Conservation (phyloP, 2,797 vertebrate species). For the Loriculus beryllinus region DNA sequence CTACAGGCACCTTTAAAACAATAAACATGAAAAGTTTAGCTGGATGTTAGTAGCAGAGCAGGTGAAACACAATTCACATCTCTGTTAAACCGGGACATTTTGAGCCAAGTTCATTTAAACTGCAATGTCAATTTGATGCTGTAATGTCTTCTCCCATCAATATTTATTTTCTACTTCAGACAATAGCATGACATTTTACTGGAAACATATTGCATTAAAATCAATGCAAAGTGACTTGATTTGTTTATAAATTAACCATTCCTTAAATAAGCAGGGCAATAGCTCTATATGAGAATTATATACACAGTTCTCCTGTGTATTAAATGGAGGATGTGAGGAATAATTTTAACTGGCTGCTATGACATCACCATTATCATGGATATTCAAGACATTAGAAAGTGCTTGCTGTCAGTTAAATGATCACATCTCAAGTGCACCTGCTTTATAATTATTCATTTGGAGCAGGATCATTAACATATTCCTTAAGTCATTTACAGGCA, state of each 20-base stretch:
- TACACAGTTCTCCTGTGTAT: conserved; percentile 59
- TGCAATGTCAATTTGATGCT: background rate
- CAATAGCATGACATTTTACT: conserved; percentile 25
- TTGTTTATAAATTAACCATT: conserved; percentile 71
- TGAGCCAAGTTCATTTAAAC: background rate
- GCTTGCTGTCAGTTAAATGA: conserved; percentile 78
- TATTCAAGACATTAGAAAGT: conserved; percentile 77
- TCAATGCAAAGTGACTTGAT: conserved; percentile 44
- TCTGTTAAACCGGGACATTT: background rate
- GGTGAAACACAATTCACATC: background rate
- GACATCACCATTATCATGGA: conserved; percentile 75
- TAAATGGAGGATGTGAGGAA: conserved; percentile 65
- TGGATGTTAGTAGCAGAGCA: background rate
- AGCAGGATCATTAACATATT: conserved; percentile 77
- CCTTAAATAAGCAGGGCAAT: conserved; percentile 68
- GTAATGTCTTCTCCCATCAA: background rate
- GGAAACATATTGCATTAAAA: conserved; percentile 55
- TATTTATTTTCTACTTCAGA: conserved; percentile 29
- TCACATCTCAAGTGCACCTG: conserved; percentile 78
- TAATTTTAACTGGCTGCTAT: conserved; percentile 69
- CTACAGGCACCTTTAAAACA: background rate
- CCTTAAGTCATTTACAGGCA: conserved; percentile 78
- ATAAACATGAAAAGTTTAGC: background rate
- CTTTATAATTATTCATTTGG: conserved; percentile 79
- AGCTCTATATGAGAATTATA: conserved; percentile 48